Percentiles rank a stretch among this genome's conserved stretches.
These are phyloP conservation scores for Papilio elwesi DNA, from an alignment of 2,888 invertebrate genomes.

Conservation along the genomic window DNA sequence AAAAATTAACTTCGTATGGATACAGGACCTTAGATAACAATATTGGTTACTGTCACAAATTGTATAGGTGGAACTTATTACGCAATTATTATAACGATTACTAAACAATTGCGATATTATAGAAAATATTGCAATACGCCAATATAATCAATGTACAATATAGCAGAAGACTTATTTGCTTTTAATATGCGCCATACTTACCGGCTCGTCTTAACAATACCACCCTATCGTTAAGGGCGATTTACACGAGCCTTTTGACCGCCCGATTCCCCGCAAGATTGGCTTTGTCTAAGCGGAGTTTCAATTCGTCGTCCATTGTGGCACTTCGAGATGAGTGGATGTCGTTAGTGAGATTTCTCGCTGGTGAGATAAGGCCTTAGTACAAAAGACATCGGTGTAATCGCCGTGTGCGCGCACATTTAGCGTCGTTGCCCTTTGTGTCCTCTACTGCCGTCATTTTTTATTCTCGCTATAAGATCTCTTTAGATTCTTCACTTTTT, in stretches of 20 bases:
- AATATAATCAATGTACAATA: conserved; percentile 3
- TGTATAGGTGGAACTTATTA: too few species aligned
- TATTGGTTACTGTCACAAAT: too few species aligned
- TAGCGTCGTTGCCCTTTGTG: conserved; percentile 52
- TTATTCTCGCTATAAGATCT: conserved; percentile 33
- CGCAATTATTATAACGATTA: background rate
- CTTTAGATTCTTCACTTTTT: conserved; percentile 28
- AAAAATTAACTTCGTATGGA: background rate
- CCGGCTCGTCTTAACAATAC: conserved; percentile 51
- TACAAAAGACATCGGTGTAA: conserved; percentile 77
- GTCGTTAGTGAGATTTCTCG: conserved; percentile 75
- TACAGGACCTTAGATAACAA: background rate
- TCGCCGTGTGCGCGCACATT: conserved; percentile 66
- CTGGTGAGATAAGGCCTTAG: conserved; percentile 71
- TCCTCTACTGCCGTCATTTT: conserved; percentile 50
- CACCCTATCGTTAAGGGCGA: conserved; percentile 61
- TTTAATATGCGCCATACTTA: conserved; percentile 41
- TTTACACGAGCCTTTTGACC: conserved; percentile 64
- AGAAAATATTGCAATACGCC: background rate
- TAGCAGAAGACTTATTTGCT: conserved; percentile 1
- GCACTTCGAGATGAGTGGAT: conserved; percentile 74
- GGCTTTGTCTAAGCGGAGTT: conserved; percentile 77
- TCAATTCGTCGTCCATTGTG: conserved; percentile 80
- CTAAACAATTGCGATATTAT: background rate
- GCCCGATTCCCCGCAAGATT: conserved; percentile 62